phyloP scores from a whole-genome alignment of 2,797 vertebrate species.

The Prionace glauca region DNA sequence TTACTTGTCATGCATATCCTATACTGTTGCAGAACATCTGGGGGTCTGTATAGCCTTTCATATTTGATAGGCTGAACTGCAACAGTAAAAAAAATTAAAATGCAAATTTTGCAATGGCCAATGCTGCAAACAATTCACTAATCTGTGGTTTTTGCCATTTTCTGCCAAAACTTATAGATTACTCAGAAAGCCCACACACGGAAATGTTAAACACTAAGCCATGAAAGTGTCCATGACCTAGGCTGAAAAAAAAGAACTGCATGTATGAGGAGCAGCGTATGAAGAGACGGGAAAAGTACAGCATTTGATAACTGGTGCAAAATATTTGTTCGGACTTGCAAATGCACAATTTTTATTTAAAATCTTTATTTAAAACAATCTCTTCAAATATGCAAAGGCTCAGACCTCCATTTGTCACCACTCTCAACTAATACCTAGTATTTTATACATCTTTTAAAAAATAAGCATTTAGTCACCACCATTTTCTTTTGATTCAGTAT shows the following conservation, averaged over 20 bases:
- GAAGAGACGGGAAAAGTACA: background rate
- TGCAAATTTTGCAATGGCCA: background rate
- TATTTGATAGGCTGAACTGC: background rate
- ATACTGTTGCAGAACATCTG: background rate
- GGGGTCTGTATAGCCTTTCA: background rate
- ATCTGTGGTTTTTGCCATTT: background rate
- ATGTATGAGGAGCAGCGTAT: background rate
- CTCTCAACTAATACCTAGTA: background rate
- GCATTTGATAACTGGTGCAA: constrained; percentile 2
- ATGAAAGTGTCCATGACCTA: background rate
- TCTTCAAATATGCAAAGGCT: constrained; percentile 12
- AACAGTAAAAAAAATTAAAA: background rate
- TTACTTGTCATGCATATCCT: background rate
- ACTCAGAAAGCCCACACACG: background rate
- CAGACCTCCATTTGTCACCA: constrained; percentile 9
- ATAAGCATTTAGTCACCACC: constrained; percentile 5
- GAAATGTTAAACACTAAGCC: too few relatives aligned
- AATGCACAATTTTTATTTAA: background rate
- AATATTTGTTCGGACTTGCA: background rate
- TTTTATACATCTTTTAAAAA: background rate
- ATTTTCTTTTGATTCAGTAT: background rate
- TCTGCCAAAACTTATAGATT: background rate
- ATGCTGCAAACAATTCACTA: background rate
- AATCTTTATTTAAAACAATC: background rate
- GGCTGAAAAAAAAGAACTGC: background rate